A percentile compares a stretch with the other conserved stretches of the same genome.
These are phyloP conservation scores for Cybosia mesomella DNA, from an alignment of 2,888 invertebrate genomes.

Conservation along the genomic window DNA sequence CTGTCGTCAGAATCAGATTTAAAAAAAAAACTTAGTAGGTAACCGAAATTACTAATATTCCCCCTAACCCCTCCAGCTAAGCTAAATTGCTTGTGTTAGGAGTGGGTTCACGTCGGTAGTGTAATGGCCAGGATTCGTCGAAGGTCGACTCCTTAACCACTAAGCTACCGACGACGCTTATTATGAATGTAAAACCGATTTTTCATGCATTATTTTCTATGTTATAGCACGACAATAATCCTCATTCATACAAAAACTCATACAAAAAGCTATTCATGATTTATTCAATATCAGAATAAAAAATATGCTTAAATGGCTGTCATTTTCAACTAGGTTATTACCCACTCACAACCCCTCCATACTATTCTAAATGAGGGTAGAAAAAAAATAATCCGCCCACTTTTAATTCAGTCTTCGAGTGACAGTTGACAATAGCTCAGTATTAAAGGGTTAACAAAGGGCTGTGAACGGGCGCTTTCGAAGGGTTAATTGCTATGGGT, in stretches of 20 bases:
- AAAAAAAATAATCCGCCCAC: conserved; percentile 76
- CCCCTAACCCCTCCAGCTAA: too few species aligned
- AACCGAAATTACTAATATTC: too few species aligned
- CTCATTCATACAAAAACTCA: background rate
- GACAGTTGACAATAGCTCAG: conserved; percentile 83
- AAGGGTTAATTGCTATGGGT: conserved; percentile 84
- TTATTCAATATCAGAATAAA: conserved; percentile 12
- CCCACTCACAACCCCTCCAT: conserved; percentile 72
- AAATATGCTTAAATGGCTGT: conserved; percentile 69
- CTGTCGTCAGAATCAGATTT: too few species aligned
- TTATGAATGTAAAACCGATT: background rate
- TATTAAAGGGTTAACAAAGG: conserved; percentile 82
- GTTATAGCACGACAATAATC: background rate
- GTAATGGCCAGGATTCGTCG: too few species aligned
- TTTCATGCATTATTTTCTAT: background rate
- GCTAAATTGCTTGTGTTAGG: too few species aligned
- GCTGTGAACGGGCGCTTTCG: conserved; percentile 74
- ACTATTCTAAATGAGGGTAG: conserved; percentile 64
- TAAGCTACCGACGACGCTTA: too few species aligned
- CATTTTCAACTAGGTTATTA: conserved; percentile 77
- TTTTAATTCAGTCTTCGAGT: conserved; percentile 78
- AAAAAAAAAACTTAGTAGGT: too few species aligned
- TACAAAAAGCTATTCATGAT: conserved; percentile 23
- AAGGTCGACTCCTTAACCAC: too few species aligned
- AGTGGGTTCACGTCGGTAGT: too few species aligned